Evolutionary conservation across 2,797 vertebrate genomes (phyloP).

Genomic region (Neosilurus hyrtlii): DNA sequence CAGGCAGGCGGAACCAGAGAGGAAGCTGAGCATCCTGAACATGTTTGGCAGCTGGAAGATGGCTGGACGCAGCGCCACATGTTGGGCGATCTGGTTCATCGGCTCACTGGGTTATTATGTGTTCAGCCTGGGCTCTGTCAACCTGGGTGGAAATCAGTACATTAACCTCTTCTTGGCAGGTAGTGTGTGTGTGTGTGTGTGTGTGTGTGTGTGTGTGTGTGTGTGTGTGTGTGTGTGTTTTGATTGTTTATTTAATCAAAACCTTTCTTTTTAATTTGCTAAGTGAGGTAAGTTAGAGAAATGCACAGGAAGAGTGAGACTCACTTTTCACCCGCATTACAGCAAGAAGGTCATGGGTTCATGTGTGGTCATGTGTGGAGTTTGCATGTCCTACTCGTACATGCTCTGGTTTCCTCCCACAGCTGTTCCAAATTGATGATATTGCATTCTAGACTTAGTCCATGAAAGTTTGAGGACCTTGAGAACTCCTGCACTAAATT

Average conservation of each 20-base stretch:
- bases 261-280: background rate
- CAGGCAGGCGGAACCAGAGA: conserved; percentile 37
- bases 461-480: background rate
- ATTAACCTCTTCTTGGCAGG: conserved; percentile 89
- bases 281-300: background rate
- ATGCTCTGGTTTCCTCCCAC: too few relatives aligned
- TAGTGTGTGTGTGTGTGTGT: conserved; percentile 61
- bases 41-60: conserved; percentile 84
- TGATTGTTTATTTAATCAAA: background rate
- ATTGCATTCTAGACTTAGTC: background rate
- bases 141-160: conserved; percentile 86
- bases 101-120: conserved; percentile 91
- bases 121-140: conserved; percentile 87
- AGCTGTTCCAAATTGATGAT: background rate
- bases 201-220: background rate
- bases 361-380: too few relatives aligned
- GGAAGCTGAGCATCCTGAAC: conserved; percentile 81
- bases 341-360: too few relatives aligned
- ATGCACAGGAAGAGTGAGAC: background rate
- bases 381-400: too few relatives aligned
- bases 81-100: conserved; percentile 94
- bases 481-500: background rate
- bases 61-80: conserved; percentile 79
- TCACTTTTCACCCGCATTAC: too few relatives aligned
- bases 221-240: background rate